Percentiles rank a stretch among this genome's conserved stretches.
These are phyloP conservation scores for Cepaea nemoralis DNA, from an alignment of 1,140 invertebrate species.

Conservation along the genomic window DNA sequence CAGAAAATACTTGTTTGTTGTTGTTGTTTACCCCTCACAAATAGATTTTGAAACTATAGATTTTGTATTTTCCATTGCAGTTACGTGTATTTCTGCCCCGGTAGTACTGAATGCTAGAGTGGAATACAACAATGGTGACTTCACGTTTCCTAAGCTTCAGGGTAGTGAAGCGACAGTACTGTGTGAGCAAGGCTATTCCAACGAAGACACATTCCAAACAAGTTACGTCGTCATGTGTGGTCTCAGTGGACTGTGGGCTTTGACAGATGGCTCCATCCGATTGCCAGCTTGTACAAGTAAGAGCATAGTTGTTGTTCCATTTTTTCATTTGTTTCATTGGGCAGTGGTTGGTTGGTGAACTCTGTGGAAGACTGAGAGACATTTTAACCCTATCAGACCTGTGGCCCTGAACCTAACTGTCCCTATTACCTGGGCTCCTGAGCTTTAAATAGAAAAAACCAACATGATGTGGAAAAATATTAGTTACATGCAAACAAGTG, in stretches of 20 bases:
- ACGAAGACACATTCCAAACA: slow-evolving; percentile 33
- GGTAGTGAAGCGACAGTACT: slow-evolving; percentile 38
- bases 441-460: no score
- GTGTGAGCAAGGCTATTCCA: slow-evolving; percentile 43
- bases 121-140: neutral
- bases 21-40: no score
- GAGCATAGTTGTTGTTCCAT: neutral
- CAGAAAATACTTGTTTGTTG: no score
- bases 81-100: neutral
- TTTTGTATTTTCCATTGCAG: slow-evolving; percentile 3
- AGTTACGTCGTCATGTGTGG: slow-evolving; percentile 44
- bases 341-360: neutral
- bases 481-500: no score
- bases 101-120: slow-evolving; percentile 14
- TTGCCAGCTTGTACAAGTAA: slow-evolving; percentile 43
- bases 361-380: neutral
- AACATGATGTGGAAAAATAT: no score
- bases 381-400: neutral
- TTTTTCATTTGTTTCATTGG: neutral
- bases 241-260: slow-evolving; percentile 42
- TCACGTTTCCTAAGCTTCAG: slow-evolving; percentile 23
- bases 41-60: no score
- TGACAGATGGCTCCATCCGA: slow-evolving; percentile 27
- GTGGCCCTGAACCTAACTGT: no score
- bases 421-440: no score